Base-by-base conservation (phyloP, 2,888 invertebrate species). In the Ornithoptera priamus region DNA sequence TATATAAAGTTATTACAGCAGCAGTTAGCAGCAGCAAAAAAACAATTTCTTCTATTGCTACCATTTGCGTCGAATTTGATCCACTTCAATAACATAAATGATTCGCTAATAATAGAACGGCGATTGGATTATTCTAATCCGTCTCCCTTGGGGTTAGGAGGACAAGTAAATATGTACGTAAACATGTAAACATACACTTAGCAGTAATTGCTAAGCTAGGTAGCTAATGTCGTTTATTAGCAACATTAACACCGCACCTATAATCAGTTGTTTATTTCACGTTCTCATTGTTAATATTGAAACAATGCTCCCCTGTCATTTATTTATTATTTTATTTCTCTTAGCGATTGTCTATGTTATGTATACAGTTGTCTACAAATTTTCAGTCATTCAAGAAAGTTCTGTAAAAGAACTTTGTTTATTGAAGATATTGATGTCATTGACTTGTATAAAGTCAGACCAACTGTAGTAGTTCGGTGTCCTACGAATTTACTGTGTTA, bases 261-360 rank as follows among this genome's bases (percentile, higher is more conserved):
- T 66, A 36, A 20, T 17, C 46, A 1, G 0, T 36, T 65, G 68
- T 68, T 68, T 65, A 65, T 60, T 60, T 17, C 60, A 18, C 53
- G 22, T 56, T 36, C 53, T 68, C 63, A 64, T 68, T 68, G 68
- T 68, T 63, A 30, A 53, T 56, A 53, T 56, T 60, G 53, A 68
- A 63, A 64, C 68, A 68, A 68, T 68, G 64, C 59, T 46, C 60
- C 42, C 24, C 22, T 30, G 68, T 68, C 68, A 64, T 61, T 65
- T 68, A 68, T 68, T 68, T 68, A 59, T 68, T 64, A 68, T 64
- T 68, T 68, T 60, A 68, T 64, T 64, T 22, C 59, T 20, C 53
- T 64, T 24, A 15, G 30, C 30, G 46, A 39, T 64, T 64, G 60
- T 68, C 60, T 61, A 60, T 60, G 60, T 58, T 46, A 63, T 62